A percentile compares a stretch with the other conserved stretches of the same genome.
Conservation (phyloP, 2,797 vertebrate species). For the Tangara arthus region DNA sequence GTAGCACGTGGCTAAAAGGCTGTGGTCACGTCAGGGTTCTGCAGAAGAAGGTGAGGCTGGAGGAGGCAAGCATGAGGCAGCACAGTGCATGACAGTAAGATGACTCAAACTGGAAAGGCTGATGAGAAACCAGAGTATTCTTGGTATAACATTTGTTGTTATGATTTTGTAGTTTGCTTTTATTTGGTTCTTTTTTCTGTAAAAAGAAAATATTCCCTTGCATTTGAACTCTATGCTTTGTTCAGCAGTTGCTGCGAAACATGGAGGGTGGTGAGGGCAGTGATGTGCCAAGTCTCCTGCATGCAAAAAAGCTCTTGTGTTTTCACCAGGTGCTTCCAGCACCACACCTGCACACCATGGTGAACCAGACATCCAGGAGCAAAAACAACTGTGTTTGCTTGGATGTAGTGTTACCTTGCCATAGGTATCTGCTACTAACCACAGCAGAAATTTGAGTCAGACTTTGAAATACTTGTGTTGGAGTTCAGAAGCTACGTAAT, state of each 20-base stretch:
- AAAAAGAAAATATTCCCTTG: conserved; percentile 33
- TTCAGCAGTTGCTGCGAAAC: neutral
- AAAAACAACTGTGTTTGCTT: rapidly evolving
- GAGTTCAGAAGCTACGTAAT: neutral
- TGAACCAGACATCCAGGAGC: neutral
- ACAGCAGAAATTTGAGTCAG: neutral
- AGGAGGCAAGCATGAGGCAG: neutral
- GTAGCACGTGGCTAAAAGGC: neutral
- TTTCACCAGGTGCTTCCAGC: neutral
- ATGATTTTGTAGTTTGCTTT: neutral
- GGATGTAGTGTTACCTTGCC: neutral
- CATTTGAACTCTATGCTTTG: neutral
- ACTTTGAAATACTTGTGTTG: neutral
- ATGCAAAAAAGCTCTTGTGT: neutral
- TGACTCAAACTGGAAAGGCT: neutral
- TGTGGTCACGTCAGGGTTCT: neutral
- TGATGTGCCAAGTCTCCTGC: neutral
- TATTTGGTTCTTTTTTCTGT: neutral
- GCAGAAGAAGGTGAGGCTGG: neutral
- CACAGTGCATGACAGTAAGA: neutral
- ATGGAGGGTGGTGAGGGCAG: neutral
- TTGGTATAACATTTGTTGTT: neutral
- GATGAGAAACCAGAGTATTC: neutral
- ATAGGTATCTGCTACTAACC: neutral
- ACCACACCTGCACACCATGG: neutral